Conservation (phyloP, 2,888 invertebrate species). For the Heliothis peltigera region DNA sequence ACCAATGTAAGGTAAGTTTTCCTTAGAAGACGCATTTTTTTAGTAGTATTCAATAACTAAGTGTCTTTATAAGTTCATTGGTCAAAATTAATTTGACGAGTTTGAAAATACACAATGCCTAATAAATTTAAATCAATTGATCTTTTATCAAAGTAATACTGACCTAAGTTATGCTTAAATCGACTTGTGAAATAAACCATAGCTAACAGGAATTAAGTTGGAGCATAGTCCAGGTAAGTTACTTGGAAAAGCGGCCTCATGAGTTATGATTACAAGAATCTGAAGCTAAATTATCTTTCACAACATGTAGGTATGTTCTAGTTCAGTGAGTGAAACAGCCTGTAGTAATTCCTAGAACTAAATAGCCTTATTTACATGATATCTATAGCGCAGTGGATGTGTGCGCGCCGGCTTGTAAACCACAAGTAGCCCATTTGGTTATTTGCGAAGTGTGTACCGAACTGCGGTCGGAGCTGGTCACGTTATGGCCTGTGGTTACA, state of each 20-base stretch:
- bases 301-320: slow-evolving; percentile 9
- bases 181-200: too few species aligned
- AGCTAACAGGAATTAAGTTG: too few species aligned
- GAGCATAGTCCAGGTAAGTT: too few species aligned
- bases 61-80: neutral
- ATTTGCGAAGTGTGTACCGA: slow-evolving; percentile 58
- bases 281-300: slow-evolving; percentile 6
- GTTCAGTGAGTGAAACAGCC: slow-evolving; percentile 35
- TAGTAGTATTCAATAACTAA: neutral
- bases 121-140: too few species aligned
- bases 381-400: slow-evolving; percentile 23
- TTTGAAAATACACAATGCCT: slow-evolving; percentile 31
- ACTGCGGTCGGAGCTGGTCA: slow-evolving; percentile 59
- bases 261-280: neutral
- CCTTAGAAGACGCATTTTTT: slow-evolving; percentile 1
- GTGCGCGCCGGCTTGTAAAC: slow-evolving; percentile 55
- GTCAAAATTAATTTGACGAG: neutral
- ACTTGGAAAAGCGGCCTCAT: too few species aligned
- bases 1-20: slow-evolving; percentile 6
- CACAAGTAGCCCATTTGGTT: slow-evolving; percentile 64
- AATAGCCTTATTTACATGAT: slow-evolving; percentile 48
- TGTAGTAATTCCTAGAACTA: slow-evolving; percentile 30
- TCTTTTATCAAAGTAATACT: too few species aligned
- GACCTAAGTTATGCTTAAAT: too few species aligned
- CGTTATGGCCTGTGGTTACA: slow-evolving; percentile 57